phyloP scores from a whole-genome alignment of 2,888 invertebrate genomes.

The Desoria tigrina region DNA sequence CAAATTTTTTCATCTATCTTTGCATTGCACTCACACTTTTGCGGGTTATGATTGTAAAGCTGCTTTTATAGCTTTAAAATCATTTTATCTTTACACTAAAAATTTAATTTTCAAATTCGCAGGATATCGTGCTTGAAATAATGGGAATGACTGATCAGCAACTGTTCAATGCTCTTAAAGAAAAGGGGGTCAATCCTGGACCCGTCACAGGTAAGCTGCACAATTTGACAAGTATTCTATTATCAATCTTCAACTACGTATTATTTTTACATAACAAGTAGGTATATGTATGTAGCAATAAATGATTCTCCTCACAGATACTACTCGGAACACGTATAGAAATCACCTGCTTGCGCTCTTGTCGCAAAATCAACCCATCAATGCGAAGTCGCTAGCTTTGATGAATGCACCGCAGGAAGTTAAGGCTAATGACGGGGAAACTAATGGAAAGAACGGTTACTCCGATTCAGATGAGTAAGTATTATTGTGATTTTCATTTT shows the following conservation, averaged over 20 bases:
- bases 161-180: not conserved
- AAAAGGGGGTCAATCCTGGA: constrained; percentile 18
- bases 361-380: too few species aligned
- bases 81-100: not conserved
- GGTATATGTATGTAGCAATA: too few species aligned
- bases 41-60: not conserved
- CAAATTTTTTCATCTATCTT: too few species aligned
- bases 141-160: not conserved
- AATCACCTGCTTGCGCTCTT: not conserved
- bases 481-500: not conserved
- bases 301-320: not conserved
- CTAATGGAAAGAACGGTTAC: constrained; percentile 38
- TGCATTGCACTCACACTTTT: not conserved
- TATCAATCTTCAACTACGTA: too few species aligned
- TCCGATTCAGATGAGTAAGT: constrained; percentile 24
- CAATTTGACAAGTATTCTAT: too few species aligned
- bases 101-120: too few species aligned
- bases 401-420: too few species aligned
- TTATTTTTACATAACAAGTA: too few species aligned
- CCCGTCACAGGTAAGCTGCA: constrained; percentile 32
- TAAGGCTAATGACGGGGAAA: too few species aligned
- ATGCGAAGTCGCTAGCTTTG: too few species aligned
- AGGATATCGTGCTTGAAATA: not conserved
- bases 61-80: not conserved
- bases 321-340: not conserved